Conservation (phyloP, 2,888 invertebrate genomes). For the Phengaris arion region DNA sequence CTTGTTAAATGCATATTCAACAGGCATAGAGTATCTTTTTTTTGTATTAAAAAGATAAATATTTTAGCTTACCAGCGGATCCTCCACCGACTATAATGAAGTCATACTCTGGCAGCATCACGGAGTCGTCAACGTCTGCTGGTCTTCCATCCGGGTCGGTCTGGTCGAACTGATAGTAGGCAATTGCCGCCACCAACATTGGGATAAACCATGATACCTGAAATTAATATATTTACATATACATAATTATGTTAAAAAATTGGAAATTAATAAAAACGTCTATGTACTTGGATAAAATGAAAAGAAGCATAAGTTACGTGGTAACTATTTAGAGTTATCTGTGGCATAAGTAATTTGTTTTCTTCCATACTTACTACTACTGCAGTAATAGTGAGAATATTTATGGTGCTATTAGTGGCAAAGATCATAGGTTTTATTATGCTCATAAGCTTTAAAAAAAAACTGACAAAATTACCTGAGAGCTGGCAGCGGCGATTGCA, state of each 20-base stretch:
- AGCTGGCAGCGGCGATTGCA: conserved; percentile 83
- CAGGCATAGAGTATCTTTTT: too few relatives aligned
- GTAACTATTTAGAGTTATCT: too few relatives aligned
- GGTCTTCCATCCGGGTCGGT: conserved; percentile 90
- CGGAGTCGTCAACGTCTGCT: conserved; percentile 83
- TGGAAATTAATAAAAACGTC: too few relatives aligned
- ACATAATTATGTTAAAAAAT: background rate
- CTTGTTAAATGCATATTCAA: background rate
- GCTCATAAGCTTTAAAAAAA: too few relatives aligned
- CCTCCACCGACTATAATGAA: conserved; percentile 93
- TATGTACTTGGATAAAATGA: too few relatives aligned
- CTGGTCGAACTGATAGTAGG: conserved; percentile 91
- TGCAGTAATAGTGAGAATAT: too few relatives aligned
- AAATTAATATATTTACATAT: conserved; percentile 35
- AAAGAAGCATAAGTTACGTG: too few relatives aligned
- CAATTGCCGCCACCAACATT: conserved; percentile 89
- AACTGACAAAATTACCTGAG: conserved; percentile 54
- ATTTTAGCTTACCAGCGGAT: conserved; percentile 83
- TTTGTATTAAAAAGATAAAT: background rate
- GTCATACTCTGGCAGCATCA: conserved; percentile 85
- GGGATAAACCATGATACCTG: conserved; percentile 90
- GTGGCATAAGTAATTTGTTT: too few relatives aligned
- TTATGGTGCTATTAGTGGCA: background rate
- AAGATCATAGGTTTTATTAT: too few relatives aligned
- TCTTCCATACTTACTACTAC: too few relatives aligned